Evolutionary conservation across 2,888 invertebrate species (phyloP), one percentile per base, ranked within the genome.

Genomic region (Heliconius aoede): DNA sequence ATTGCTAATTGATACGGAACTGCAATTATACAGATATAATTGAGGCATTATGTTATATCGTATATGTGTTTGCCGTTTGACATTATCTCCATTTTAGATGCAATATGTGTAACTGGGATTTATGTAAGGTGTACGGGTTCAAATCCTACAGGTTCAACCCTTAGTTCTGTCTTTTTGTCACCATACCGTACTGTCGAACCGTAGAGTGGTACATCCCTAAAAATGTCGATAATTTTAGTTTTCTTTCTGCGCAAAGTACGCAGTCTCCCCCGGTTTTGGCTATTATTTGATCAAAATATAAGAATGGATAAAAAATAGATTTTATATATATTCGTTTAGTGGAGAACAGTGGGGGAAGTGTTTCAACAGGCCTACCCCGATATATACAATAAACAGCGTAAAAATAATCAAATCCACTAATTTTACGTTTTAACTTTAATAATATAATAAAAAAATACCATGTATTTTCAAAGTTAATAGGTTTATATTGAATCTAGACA

Each of bases 1-100:
- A 64, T 64, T 69, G 68, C 68, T 69, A 69, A 69, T 69, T 69
- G 68, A 69, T 69, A 69, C 21, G 68, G 51, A 51, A 69, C 68
- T 72, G 11, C 28, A 58, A 61, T 60, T 60, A 72, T 60, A 36
- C 30, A 15, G 60, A 60, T 55, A 72, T 72, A 32, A 32, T 72
- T 58, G n/a, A 72, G 30, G 9, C 60, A 64, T 36, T 64, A 64
- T 36, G 21, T 5, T 60, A 60, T 60, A 26, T 5, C 26, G 18
- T 60, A 60, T 26, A 60, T 7, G 26, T 26, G 26, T 60, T 60
- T 24, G 26, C 15, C 15, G 24, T 15, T 26, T 60, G 60, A 58
- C 58, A n/a, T 55, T 55, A 55, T 55, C 55, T 21, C 9, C n/a
- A 55, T n/a, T n/a, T 55, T 55, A n/a, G 1, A 3, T 55, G 55